phyloP scores from a whole-genome alignment of 1,140 invertebrate species.

The Contarinia nasturtii region DNA sequence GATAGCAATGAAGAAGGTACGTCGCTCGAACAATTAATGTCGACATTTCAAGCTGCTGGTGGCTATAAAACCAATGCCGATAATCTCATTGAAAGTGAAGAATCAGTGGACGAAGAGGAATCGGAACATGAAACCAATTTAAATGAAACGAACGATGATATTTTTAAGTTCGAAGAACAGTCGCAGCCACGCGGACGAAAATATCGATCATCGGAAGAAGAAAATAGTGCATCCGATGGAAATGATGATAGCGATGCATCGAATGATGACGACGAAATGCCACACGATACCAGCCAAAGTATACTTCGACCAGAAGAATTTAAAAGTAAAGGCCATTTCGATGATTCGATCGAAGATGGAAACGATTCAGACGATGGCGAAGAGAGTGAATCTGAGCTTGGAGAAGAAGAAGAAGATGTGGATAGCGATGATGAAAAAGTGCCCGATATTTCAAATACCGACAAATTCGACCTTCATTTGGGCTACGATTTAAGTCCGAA shows the following conservation, averaged over 20 bases:
- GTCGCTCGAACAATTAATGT: slow-evolving; percentile 29
- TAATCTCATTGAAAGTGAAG: slow-evolving; percentile 10
- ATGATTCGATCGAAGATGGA: slow-evolving; percentile 4
- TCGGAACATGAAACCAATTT: slow-evolving; percentile 6
- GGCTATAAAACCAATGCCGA: slow-evolving; percentile 15
- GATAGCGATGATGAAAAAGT: slow-evolving; percentile 17
- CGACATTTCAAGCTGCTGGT: slow-evolving; percentile 26
- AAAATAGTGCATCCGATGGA: slow-evolving; percentile 7
- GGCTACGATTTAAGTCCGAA: slow-evolving; percentile 38
- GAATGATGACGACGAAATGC: slow-evolving; percentile 1
- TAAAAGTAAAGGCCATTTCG: slow-evolving; percentile 5
- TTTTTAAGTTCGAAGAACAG: slow-evolving; percentile 5
- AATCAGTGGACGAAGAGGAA: slow-evolving; percentile 6
- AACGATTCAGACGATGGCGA: slow-evolving; percentile 4
- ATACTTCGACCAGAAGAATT: slow-evolving; percentile 5
- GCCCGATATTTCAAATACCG: slow-evolving; percentile 15
- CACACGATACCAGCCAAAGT: slow-evolving; percentile 5
- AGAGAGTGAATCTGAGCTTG: slow-evolving; percentile 14
- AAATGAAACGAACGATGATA: slow-evolving; percentile 9
- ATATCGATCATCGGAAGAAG: slow-evolving; percentile 1
- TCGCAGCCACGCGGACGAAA: slow-evolving; percentile 1
- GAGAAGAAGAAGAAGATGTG: slow-evolving; percentile 9
- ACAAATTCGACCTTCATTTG: slow-evolving; percentile 45
- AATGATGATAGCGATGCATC: slow-evolving; percentile 1
- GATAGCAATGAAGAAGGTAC: neutral